Evolutionary conservation across 2,797 vertebrate species (phyloP).

Genomic region (Meda fulgida): DNA sequence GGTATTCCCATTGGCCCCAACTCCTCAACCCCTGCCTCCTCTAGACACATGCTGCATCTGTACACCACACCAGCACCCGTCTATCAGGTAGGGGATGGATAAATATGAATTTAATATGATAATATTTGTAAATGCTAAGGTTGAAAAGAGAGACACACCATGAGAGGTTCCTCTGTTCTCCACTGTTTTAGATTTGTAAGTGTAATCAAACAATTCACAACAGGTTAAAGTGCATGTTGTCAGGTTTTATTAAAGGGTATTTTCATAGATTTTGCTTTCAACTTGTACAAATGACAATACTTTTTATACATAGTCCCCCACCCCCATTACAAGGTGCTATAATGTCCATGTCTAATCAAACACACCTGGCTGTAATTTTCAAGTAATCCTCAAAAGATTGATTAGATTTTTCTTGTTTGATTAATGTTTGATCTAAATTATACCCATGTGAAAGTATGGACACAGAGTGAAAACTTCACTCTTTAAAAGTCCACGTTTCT

Average conservation of each 20-base stretch:
- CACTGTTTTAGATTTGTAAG: not conserved
- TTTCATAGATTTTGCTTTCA: not conserved
- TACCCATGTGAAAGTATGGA: too few species aligned
- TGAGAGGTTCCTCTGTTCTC: not conserved
- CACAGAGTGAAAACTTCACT: too few species aligned
- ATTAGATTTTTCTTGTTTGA: not conserved
- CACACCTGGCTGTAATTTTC: not conserved
- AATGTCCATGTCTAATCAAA: not conserved
- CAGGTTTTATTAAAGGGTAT: not conserved
- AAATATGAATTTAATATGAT: not conserved
- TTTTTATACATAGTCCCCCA: too few species aligned
- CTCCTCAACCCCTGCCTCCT: slow-evolving; percentile 76
- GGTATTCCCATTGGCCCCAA: slow-evolving; percentile 77
- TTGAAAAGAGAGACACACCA: not conserved
- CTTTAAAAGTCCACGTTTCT: too few species aligned
- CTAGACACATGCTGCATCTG: slow-evolving; percentile 76
- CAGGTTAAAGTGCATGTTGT: not conserved
- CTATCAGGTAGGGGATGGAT: slow-evolving; percentile 62
- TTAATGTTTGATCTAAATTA: not conserved
- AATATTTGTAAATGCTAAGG: not conserved
- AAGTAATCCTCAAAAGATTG: not conserved
- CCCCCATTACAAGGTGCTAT: too few species aligned
- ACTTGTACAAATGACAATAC: not conserved
- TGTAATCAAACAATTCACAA: not conserved
- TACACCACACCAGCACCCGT: slow-evolving; percentile 75